phyloP scores from a whole-genome alignment of 2,888 invertebrate species.

The Marronus borbonicus region DNA sequence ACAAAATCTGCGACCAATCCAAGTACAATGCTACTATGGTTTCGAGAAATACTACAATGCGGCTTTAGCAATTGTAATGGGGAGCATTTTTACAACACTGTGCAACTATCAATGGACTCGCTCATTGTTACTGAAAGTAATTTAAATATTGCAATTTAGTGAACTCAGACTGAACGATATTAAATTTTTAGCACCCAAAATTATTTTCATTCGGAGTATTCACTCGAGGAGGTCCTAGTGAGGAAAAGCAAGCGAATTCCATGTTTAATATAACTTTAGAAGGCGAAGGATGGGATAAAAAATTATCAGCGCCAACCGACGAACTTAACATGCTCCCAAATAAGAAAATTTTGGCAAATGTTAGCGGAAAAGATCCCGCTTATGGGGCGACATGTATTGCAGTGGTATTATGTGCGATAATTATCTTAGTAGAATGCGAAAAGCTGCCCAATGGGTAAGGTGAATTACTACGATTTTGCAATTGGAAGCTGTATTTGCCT shows the following conservation, averaged over 20 bases:
- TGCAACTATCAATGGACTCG: conserved; percentile 76
- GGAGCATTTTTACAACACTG: conserved; percentile 76
- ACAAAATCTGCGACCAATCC: conserved; percentile 82
- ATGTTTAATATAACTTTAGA: conserved; percentile 80
- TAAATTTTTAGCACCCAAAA: conserved; percentile 58
- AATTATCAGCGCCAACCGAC: conserved; percentile 73
- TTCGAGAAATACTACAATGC: conserved; percentile 72
- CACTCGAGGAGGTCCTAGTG: conserved; percentile 78
- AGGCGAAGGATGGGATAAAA: conserved; percentile 86
- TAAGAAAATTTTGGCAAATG: conserved; percentile 78
- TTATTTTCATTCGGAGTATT: conserved; percentile 82
- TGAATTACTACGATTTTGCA: conserved; percentile 31
- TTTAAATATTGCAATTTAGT: conserved; percentile 44
- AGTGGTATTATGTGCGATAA: conserved; percentile 81
- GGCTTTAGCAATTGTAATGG: conserved; percentile 73
- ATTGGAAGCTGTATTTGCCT: not conserved
- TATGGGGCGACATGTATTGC: conserved; percentile 88
- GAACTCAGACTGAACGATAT: not conserved
- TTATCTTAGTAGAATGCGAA: conserved; percentile 81
- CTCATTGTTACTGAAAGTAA: conserved; percentile 77
- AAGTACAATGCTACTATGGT: conserved; percentile 80
- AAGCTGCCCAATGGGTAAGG: conserved; percentile 83
- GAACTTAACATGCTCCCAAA: conserved; percentile 75
- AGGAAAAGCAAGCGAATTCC: conserved; percentile 75
- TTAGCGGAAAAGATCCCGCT: conserved; percentile 81